These are phyloP conservation scores for Drosophila lacteicornis DNA, from an alignment of 1,140 invertebrate species.

Conservation along the genomic window DNA sequence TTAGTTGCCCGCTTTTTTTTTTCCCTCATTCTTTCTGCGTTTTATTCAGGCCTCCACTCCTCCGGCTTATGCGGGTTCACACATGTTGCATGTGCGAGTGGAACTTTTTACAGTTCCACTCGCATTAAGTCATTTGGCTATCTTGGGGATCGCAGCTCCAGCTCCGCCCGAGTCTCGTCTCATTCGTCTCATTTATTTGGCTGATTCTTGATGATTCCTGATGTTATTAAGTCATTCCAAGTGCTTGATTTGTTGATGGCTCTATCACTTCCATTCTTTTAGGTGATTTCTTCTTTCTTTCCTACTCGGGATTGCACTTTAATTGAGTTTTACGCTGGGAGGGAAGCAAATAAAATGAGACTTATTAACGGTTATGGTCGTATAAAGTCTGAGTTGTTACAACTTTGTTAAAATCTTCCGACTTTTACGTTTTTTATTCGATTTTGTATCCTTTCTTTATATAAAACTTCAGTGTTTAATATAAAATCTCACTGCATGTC, in stretches of 20 bases:
- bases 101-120: conserved; percentile 47
- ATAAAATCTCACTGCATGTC: too few species aligned
- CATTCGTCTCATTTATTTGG: conserved; percentile 41
- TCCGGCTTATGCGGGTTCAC: conserved; percentile 43
- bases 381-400: conserved; percentile 5
- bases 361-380: conserved; percentile 20
- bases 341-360: neutral
- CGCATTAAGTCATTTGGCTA: conserved; percentile 64
- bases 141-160: conserved; percentile 22
- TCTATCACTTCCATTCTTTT: conserved; percentile 51
- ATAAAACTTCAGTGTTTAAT: neutral
- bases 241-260: conserved; percentile 64
- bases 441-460: neutral
- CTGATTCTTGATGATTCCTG: conserved; percentile 45
- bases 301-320: conserved; percentile 29
- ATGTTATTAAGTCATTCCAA: conserved; percentile 51
- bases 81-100: conserved; percentile 38
- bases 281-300: neutral
- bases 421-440: neutral
- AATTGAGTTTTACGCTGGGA: conserved; percentile 65
- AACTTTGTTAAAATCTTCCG: conserved; percentile 13
- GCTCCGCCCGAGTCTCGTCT: conserved; percentile 9
- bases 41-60: neutral
- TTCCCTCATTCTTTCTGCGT: neutral
- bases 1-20: conserved; percentile 39